phyloP scores from a whole-genome alignment of 2,888 invertebrate species.

The Pinctada fucata region DNA sequence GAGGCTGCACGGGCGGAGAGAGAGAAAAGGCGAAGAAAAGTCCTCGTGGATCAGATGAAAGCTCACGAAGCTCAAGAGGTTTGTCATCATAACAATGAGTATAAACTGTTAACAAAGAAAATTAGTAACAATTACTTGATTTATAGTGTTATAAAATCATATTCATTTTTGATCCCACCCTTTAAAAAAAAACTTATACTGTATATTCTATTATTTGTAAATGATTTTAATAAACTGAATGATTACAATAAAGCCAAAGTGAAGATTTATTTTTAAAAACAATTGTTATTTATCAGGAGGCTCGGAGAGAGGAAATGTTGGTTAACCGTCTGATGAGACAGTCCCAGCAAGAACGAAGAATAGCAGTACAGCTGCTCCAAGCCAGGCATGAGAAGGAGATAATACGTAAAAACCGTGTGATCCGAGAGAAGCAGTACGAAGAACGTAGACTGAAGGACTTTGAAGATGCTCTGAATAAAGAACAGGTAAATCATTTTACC shows the following conservation, averaged over 20 bases:
- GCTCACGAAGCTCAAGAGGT: conserved; percentile 75
- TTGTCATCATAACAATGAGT: conserved; percentile 2
- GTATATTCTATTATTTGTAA: neutral
- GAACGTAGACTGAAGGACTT: conserved; percentile 74
- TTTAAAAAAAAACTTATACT: neutral
- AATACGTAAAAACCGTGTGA: conserved; percentile 72
- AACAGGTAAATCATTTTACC: conserved; percentile 62
- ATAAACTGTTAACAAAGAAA: neutral
- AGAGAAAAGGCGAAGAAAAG: conserved; percentile 76
- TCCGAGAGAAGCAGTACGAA: conserved; percentile 74
- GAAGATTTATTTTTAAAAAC: too few relatives aligned
- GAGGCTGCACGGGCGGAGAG: conserved; percentile 73
- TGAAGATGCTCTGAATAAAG: conserved; percentile 75
- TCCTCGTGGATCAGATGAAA: conserved; percentile 75
- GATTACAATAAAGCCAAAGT: too few relatives aligned
- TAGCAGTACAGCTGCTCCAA: conserved; percentile 76
- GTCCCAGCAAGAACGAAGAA: conserved; percentile 76
- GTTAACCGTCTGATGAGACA: conserved; percentile 76
- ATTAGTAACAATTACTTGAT: neutral
- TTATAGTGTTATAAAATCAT: neutral
- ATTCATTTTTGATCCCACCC: neutral
- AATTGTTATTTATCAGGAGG: conserved; percentile 62
- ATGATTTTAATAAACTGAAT: neutral
- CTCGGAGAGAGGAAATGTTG: conserved; percentile 74
- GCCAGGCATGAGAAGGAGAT: conserved; percentile 76